Conservation (phyloP, 2,888 invertebrate species). For the Boloria euphrosyne region DNA sequence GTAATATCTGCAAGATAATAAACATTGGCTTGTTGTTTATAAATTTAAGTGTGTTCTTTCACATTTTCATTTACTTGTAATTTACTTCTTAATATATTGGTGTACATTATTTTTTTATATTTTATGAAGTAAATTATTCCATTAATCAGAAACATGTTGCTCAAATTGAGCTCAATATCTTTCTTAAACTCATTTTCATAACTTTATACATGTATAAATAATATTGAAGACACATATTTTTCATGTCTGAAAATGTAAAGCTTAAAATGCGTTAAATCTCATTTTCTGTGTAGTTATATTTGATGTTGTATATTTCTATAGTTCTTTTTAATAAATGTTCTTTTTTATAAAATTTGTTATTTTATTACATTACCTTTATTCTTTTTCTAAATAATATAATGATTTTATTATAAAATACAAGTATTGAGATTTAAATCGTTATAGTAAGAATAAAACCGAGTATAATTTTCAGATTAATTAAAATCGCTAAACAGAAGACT, state of each 20-base stretch:
- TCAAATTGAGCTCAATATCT: conserved; percentile 21
- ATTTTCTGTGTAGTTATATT: conserved; percentile 22
- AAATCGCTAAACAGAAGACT: too few species aligned
- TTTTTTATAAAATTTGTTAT: conserved; percentile 12
- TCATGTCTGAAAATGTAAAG: conserved; percentile 8
- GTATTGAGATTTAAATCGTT: too few species aligned
- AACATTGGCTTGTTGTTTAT: too few species aligned
- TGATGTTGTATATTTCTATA: conserved; percentile 22
- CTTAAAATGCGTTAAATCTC: conserved; percentile 12
- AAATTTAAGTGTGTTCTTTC: too few species aligned
- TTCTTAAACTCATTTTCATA: conserved; percentile 9
- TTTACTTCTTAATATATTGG: too few species aligned
- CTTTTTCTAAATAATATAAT: neutral
- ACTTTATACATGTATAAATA: conserved; percentile 4
- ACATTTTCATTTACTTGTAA: too few species aligned
- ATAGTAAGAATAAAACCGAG: too few species aligned
- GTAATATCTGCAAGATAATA: too few species aligned
- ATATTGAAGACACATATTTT: conserved; percentile 13
- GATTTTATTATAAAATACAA: too few species aligned
- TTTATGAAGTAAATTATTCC: conserved; percentile 1
- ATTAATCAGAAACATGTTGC: conserved; percentile 15
- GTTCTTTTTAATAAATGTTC: conserved; percentile 32
- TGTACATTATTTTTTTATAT: too few species aligned
- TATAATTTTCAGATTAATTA: too few species aligned
- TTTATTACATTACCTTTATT: conserved; percentile 7